Evolutionary conservation across 2,888 invertebrate genomes (phyloP).

Genomic region (Malthinus flaveolus): DNA sequence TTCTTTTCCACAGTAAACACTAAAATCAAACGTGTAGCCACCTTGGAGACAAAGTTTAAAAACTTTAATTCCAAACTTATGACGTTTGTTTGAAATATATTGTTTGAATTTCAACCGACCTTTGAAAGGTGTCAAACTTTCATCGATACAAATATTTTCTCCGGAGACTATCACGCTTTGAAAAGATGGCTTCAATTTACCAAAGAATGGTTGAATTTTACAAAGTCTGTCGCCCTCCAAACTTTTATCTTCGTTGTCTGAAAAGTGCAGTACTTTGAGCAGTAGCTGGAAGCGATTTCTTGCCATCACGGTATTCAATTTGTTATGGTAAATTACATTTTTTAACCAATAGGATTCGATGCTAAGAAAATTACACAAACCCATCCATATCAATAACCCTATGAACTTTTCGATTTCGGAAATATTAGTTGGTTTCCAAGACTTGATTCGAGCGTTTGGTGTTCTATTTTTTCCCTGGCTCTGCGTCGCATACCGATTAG

Average conservation of each 20-base stretch:
- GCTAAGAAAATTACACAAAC: constrained; percentile 12
- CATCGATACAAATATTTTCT: too few relatives aligned
- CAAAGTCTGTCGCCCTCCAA: not conserved
- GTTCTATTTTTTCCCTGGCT: not conserved
- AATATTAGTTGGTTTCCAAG: constrained; percentile 19
- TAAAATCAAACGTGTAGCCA: too few relatives aligned
- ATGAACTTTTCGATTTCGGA: constrained; percentile 25
- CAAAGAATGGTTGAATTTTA: not conserved
- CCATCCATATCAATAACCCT: constrained; percentile 23
- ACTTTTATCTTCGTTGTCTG: not conserved
- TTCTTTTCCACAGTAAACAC: too few relatives aligned
- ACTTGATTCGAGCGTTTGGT: constrained; percentile 4
- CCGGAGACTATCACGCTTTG: not conserved
- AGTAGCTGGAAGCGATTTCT: not conserved
- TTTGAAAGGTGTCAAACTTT: too few relatives aligned
- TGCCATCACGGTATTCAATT: not conserved
- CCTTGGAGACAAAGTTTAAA: too few relatives aligned
- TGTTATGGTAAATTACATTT: not conserved
- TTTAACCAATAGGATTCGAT: constrained; percentile 20
- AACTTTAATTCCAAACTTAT: too few relatives aligned
- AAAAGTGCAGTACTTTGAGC: not conserved
- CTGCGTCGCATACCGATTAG: constrained; percentile 23
- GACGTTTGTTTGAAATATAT: too few relatives aligned
- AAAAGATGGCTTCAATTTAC: not conserved
- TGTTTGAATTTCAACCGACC: too few relatives aligned